A percentile compares a stretch with the other conserved stretches of the same genome.
phyloP scores from a whole-genome alignment of 2,888 invertebrate genomes.

The Ophion costatus region DNA sequence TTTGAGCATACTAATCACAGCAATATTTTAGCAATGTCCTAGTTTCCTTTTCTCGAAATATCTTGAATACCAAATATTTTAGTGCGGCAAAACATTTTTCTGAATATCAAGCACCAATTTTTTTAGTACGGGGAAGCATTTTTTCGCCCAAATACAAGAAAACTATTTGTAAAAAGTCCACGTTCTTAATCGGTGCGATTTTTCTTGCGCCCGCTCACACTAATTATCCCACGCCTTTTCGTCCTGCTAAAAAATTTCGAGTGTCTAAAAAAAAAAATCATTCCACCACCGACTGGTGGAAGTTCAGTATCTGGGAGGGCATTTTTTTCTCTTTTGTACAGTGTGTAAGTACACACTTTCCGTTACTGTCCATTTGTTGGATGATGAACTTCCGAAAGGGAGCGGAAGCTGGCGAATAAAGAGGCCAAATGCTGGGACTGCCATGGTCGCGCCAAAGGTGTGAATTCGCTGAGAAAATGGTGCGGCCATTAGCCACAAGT shows the following conservation, averaged over 20 bases:
- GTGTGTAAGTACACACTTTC: neutral
- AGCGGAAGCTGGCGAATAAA: conserved; percentile 25
- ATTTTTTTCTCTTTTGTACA: neutral
- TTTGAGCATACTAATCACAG: too few relatives aligned
- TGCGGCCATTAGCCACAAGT: conserved; percentile 33
- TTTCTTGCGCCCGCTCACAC: too few relatives aligned
- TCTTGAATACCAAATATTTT: too few relatives aligned
- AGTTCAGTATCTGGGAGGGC: neutral
- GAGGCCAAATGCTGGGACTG: neutral
- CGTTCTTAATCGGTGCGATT: too few relatives aligned
- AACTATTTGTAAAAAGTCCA: too few relatives aligned
- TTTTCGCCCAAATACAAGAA: neutral
- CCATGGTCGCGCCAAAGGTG: conserved; percentile 4
- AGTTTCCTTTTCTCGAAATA: too few relatives aligned
- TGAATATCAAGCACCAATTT: too few relatives aligned
- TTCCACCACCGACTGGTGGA: neutral
- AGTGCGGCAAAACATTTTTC: too few relatives aligned
- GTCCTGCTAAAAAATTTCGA: neutral
- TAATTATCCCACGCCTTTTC: too few relatives aligned
- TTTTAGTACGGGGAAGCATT: neutral
- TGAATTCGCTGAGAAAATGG: conserved; percentile 18
- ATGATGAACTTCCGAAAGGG: conserved; percentile 6
- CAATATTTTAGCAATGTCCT: too few relatives aligned
- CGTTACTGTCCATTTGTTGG: neutral
- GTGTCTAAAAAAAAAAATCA: neutral